Percentiles rank a stretch among this genome's conserved stretches.
These are phyloP conservation scores for Clarias batrachus DNA, from an alignment of 2,113 vertebrate species.

Conservation along the genomic window DNA sequence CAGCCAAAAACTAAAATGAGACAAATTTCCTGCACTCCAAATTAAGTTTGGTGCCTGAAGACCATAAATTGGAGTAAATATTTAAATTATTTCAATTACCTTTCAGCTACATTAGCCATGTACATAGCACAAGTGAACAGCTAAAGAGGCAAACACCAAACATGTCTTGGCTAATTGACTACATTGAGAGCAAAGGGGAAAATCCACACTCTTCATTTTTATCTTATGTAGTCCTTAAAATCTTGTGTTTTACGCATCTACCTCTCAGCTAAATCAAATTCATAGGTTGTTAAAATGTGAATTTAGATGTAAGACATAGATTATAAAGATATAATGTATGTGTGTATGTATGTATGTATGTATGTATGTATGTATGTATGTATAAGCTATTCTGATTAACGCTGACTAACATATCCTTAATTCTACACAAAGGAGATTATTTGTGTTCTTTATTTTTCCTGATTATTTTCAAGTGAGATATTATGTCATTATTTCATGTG, in stretches of 20 bases:
- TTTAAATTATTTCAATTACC: neutral
- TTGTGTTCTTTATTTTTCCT: neutral
- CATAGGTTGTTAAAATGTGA: no score
- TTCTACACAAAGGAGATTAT: neutral
- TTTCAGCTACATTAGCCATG: neutral
- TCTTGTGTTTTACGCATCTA: neutral
- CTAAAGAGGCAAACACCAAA: neutral
- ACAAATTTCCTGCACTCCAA: neutral
- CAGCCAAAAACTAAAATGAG: neutral
- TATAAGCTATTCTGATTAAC: neutral
- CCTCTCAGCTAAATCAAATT: no score
- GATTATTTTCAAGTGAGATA: neutral
- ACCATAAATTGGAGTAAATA: neutral
- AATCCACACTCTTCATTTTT: neutral
- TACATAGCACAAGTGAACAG: neutral
- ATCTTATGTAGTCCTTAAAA: neutral
- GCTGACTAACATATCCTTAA: neutral
- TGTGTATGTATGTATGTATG: no score
- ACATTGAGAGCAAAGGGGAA: neutral
- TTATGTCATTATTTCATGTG: neutral
- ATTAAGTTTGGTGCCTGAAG: neutral
- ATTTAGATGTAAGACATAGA: no score
- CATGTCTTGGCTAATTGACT: neutral
- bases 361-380: no score
- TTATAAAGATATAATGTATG: no score